Conservation (phyloP, 2,888 invertebrate species). For the Drosophila quinaria region DNA sequence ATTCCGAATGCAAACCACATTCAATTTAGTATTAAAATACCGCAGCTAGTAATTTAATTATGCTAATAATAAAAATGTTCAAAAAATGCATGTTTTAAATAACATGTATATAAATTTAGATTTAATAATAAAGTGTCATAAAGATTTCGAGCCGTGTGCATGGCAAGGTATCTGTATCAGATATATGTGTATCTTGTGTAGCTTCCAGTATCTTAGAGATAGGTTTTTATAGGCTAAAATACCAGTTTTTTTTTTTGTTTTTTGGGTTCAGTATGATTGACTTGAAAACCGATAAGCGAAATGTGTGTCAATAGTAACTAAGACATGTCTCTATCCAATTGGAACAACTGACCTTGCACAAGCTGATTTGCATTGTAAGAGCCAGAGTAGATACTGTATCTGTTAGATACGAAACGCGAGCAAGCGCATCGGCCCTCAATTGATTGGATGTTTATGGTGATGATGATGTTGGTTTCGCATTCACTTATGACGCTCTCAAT, state of each 20-base stretch:
- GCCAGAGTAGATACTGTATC: slow-evolving; percentile 37
- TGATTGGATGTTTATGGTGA: neutral
- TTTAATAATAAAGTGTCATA: slow-evolving; percentile 23
- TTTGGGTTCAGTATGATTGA: slow-evolving; percentile 7
- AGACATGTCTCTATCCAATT: slow-evolving; percentile 38
- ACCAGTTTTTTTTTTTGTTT: slow-evolving; percentile 39
- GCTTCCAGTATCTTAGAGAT: slow-evolving; percentile 23
- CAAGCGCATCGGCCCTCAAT: slow-evolving; percentile 29
- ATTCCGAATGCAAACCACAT: slow-evolving; percentile 6
- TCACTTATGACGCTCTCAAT: slow-evolving; percentile 21
- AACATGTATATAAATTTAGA: neutral
- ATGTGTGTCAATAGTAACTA: slow-evolving; percentile 55
- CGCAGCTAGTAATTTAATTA: neutral
- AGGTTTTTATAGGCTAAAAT: slow-evolving; percentile 44
- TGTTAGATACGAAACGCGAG: slow-evolving; percentile 37
- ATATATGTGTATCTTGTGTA: slow-evolving; percentile 9
- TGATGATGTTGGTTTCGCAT: slow-evolving; percentile 18
- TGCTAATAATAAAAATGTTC: neutral
- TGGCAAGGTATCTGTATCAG: slow-evolving; percentile 13
- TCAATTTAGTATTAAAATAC: slow-evolving; percentile 6
- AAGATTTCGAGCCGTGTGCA: slow-evolving; percentile 18
- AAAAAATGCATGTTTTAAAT: neutral
- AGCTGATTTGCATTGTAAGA: slow-evolving; percentile 59
- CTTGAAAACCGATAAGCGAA: slow-evolving; percentile 14
- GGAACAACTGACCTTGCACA: slow-evolving; percentile 72